A percentile compares a stretch with the other conserved stretches of the same genome.
These are phyloP conservation scores for Meloidogyne floridensis DNA, from an alignment of 1,140 invertebrate genomes.

Conservation along the genomic window DNA sequence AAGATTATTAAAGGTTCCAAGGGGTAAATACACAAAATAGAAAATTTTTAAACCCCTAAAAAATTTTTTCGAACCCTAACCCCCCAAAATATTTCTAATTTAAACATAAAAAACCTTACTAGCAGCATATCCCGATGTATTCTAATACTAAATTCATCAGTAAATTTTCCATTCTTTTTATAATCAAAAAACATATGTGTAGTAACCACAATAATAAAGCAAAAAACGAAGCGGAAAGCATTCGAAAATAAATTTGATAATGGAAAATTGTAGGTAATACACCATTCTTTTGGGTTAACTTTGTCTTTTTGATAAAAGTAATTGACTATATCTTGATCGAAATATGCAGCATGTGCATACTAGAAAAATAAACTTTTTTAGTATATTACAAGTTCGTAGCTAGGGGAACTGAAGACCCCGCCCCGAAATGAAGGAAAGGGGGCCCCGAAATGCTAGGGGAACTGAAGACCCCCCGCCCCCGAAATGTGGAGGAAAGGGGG, in stretches of 20 bases:
- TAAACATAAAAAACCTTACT: neutral
- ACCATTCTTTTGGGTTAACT: neutral
- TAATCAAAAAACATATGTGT: neutral
- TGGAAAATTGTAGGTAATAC: neutral
- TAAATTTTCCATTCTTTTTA: neutral
- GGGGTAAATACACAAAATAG: neutral
- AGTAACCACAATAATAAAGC: neutral
- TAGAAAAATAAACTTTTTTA: neutral
- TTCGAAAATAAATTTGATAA: neutral
- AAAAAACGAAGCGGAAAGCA: neutral
- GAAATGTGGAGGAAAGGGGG: no score
- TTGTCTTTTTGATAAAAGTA: neutral
- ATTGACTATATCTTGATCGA: neutral
- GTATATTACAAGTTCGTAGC: no score
- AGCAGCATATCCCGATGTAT: neutral
- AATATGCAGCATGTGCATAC: neutral
- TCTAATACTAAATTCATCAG: slow-evolving; percentile 6
- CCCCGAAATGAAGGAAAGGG: no score
- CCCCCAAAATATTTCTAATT: no score
- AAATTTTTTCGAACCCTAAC: neutral
- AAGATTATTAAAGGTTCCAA: neutral
- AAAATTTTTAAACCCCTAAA: neutral
- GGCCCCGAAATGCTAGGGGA: no score
- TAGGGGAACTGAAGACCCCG: no score
- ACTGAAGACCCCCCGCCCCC: no score